Conservation (phyloP, 2,797 vertebrate genomes). For the Ctenosaura bakeri region DNA sequence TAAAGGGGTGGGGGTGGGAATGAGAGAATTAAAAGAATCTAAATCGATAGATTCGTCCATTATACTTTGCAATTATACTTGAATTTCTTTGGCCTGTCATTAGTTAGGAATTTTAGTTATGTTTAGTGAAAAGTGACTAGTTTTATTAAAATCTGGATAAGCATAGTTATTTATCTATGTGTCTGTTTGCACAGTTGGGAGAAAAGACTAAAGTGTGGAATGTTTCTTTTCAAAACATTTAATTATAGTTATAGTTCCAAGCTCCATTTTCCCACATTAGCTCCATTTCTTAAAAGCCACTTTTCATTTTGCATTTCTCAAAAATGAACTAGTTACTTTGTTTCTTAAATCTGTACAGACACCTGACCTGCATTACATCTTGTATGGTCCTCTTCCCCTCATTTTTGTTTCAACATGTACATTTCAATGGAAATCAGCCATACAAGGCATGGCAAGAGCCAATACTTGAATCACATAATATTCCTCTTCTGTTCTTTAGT, state of each 20-base stretch:
- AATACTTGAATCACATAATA: not conserved
- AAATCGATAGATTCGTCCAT: no score
- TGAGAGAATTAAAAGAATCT: no score
- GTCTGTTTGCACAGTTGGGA: not conserved
- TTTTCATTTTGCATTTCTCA: no score
- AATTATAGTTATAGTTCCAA: no score
- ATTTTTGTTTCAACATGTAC: not conserved
- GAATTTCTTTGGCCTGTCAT: conserved; percentile 54
- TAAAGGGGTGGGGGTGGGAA: no score
- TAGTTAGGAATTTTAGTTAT: conserved; percentile 18
- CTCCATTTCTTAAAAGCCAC: no score
- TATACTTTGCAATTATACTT: conserved; percentile 50
- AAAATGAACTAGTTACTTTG: no score
- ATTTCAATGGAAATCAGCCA: not conserved
- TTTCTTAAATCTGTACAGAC: no score
- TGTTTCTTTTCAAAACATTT: no score
- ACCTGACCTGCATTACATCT: no score
- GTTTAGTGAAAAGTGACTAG: not conserved
- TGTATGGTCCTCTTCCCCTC: not conserved
- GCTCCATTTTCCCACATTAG: no score
- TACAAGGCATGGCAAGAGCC: not conserved
- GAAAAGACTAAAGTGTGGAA: no score
- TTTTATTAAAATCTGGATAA: not conserved
- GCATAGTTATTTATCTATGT: not conserved
- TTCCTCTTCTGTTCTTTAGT: not conserved